These are phyloP conservation scores for Menidia menidia DNA, from an alignment of 2,797 vertebrate species.

Conservation along the genomic window DNA sequence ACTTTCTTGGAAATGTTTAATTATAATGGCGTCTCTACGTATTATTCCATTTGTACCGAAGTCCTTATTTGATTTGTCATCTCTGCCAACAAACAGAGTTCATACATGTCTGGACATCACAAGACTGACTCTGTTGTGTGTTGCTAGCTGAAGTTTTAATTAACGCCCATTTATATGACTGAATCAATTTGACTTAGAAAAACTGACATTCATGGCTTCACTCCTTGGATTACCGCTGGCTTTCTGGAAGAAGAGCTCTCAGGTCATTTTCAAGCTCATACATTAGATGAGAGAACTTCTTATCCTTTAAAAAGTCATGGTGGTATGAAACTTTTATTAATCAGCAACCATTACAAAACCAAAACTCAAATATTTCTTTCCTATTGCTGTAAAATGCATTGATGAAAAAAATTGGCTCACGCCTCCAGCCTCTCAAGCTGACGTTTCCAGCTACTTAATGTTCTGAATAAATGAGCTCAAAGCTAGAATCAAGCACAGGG, in stretches of 20 bases:
- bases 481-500: not conserved
- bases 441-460: not conserved
- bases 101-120: conserved; percentile 25
- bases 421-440: not conserved
- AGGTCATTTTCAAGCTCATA: not conserved
- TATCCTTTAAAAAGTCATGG: not conserved
- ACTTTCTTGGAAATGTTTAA: conserved; percentile 72
- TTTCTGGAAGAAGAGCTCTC: too few species aligned
- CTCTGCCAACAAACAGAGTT: conserved; percentile 21
- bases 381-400: not conserved
- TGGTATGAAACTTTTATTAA: conserved; percentile 4
- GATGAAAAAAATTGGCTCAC: not conserved
- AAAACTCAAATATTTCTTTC: not conserved
- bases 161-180: not conserved
- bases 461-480: not conserved
- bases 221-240: too few species aligned
- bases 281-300: not conserved
- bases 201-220: not conserved
- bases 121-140: conserved; percentile 18
- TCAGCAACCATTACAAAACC: not conserved
- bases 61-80: conserved; percentile 48
- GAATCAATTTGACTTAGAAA: not conserved
- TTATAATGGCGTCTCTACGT: conserved; percentile 69
- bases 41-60: conserved; percentile 75
- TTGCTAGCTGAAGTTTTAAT: not conserved